Conservation (phyloP, 2,797 vertebrate species). For the Macropus fuliginosus region DNA sequence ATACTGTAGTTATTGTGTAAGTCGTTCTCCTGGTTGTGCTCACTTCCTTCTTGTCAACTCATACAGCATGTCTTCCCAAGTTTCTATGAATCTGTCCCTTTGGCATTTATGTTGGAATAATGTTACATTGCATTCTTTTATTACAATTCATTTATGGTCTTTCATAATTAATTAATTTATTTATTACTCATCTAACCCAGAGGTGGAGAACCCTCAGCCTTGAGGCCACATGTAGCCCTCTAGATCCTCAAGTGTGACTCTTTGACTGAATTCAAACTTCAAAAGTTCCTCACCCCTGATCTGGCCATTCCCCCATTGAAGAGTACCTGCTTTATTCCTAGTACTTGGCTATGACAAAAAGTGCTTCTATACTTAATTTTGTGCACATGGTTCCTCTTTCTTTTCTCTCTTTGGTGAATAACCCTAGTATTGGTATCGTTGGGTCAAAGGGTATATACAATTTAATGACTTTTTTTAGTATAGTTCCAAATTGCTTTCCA, state of each 20-base stretch:
- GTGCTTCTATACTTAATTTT: neutral
- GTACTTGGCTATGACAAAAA: neutral
- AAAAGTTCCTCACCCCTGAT: too few relatives aligned
- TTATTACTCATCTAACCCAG: neutral
- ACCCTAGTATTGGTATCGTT: neutral
- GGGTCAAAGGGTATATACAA: neutral
- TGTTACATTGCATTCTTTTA: neutral
- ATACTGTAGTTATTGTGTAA: neutral
- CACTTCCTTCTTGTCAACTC: neutral
- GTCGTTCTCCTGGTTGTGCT: neutral
- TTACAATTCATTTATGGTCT: neutral
- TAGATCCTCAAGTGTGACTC: too few relatives aligned
- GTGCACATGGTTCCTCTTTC: neutral
- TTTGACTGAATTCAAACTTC: too few relatives aligned
- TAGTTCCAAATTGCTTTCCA: neutral
- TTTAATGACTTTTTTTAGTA: neutral
- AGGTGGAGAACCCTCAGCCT: too few relatives aligned
- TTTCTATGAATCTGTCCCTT: neutral
- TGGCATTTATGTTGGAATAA: neutral
- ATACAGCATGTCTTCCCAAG: neutral
- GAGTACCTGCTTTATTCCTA: neutral
- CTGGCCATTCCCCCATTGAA: neutral
- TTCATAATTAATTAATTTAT: neutral
- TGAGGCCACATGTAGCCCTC: too few relatives aligned
- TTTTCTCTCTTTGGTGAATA: neutral